Percentiles rank a stretch among this genome's conserved stretches.
Evolutionary conservation across 2,888 invertebrate species (phyloP).

Genomic region (Drosophila borealis): DNA sequence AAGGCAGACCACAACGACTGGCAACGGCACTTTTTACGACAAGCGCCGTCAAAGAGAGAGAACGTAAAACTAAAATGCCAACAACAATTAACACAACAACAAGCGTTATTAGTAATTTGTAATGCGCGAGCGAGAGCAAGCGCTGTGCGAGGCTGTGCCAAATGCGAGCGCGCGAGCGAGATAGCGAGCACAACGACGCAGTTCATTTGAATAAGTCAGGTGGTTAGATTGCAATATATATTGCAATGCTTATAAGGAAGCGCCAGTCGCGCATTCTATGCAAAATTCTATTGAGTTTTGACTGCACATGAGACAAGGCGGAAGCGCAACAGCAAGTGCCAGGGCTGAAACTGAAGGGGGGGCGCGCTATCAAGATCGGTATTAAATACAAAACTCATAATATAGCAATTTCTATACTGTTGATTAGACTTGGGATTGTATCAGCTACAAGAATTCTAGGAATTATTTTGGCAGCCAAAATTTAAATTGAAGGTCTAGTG

Average conservation of each 20-base stretch:
- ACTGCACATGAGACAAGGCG: slow-evolving; percentile 32
- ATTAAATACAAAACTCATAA: not conserved
- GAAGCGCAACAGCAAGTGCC: slow-evolving; percentile 20
- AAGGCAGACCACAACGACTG: slow-evolving; percentile 35
- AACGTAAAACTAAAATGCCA: slow-evolving; percentile 38
- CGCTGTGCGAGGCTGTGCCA: not conserved
- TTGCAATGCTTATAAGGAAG: slow-evolving; percentile 54
- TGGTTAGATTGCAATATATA: slow-evolving; percentile 26
- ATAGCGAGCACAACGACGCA: slow-evolving; percentile 19
- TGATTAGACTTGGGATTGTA: slow-evolving; percentile 29
- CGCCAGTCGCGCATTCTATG: slow-evolving; percentile 23
- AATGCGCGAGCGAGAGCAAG: slow-evolving; percentile 16
- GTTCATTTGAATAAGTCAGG: slow-evolving; percentile 49
- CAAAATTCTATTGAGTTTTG: slow-evolving; percentile 32
- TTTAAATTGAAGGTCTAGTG: slow-evolving; percentile 51
- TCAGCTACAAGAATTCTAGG: slow-evolving; percentile 28
- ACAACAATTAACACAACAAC: slow-evolving; percentile 22
- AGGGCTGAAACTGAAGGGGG: not conserved
- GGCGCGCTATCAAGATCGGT: too few species aligned
- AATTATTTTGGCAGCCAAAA: slow-evolving; percentile 48
- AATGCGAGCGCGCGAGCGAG: not conserved
- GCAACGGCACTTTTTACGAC: slow-evolving; percentile 54
- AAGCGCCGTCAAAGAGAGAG: slow-evolving; percentile 44
- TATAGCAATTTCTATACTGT: slow-evolving; percentile 19
- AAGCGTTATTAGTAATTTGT: slow-evolving; percentile 33